Conservation (phyloP, 2,888 invertebrate genomes). For the Cephonodes hylas region DNA sequence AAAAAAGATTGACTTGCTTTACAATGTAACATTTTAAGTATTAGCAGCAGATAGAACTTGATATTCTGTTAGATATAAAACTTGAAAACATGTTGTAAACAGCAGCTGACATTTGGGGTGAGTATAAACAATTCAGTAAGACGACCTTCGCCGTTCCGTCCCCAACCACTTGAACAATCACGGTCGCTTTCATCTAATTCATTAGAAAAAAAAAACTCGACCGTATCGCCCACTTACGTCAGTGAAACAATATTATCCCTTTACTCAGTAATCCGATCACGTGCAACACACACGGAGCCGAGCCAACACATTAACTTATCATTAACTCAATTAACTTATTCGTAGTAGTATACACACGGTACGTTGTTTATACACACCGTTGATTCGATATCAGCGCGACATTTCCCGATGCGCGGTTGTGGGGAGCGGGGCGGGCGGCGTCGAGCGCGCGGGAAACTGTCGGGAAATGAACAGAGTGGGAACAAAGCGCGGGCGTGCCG, state of each 20-base stretch:
- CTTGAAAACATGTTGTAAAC: neutral
- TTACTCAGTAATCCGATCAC: conserved; percentile 69
- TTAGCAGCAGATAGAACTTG: too few species aligned
- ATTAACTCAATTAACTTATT: conserved; percentile 54
- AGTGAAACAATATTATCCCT: conserved; percentile 63
- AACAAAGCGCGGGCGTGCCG: conserved; percentile 42
- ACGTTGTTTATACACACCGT: conserved; percentile 63
- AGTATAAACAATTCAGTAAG: conserved; percentile 57
- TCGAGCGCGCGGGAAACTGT: conserved; percentile 51
- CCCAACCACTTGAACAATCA: conserved; percentile 36
- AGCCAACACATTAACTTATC: conserved; percentile 65
- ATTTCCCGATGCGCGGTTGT: conserved; percentile 52
- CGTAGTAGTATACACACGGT: conserved; percentile 42
- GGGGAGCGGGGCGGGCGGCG: conserved; percentile 37
- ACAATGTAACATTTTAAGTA: neutral
- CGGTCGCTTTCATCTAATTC: conserved; percentile 43
- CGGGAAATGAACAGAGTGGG: conserved; percentile 53
- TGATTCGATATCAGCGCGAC: conserved; percentile 61
- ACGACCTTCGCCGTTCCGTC: conserved; percentile 54
- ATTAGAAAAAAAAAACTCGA: conserved; percentile 49
- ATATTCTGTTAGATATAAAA: too few species aligned
- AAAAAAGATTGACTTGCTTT: neutral
- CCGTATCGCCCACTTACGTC: conserved; percentile 61
- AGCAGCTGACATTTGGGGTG: neutral
- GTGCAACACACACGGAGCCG: conserved; percentile 56